Percentiles rank a stretch among this genome's conserved stretches.
Evolutionary conservation across 1,140 invertebrate species (phyloP).

Genomic region (Calliopsis andreniformis): DNA sequence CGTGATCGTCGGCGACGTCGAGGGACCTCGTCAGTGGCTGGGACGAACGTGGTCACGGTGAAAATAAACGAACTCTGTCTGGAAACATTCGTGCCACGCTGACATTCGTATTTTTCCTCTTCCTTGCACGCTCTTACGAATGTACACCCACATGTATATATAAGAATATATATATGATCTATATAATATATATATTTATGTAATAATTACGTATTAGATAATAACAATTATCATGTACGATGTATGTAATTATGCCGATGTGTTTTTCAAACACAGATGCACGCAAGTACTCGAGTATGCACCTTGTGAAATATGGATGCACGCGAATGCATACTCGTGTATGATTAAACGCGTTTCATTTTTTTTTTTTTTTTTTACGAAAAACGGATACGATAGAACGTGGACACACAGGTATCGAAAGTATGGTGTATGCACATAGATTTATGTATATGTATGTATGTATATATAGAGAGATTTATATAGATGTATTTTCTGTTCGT

Average conservation of each 20-base stretch:
- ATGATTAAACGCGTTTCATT: too few relatives aligned
- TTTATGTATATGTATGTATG: background rate
- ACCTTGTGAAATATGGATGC: background rate
- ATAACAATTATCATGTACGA: slow-evolving; percentile 27
- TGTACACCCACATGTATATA: slow-evolving; percentile 40
- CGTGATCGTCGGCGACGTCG: background rate
- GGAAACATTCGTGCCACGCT: background rate
- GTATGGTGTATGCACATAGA: background rate
- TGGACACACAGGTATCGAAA: slow-evolving; percentile 35
- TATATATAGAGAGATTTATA: background rate
- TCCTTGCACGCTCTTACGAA: slow-evolving; percentile 5
- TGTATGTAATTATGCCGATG: slow-evolving; percentile 13
- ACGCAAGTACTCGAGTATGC: background rate
- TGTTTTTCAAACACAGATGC: slow-evolving; percentile 5
- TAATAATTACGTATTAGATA: slow-evolving; percentile 31
- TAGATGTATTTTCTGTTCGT: background rate
- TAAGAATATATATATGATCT: slow-evolving; percentile 35
- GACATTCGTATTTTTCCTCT: background rate
- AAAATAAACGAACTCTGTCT: background rate
- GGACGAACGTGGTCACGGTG: slow-evolving; percentile 10
- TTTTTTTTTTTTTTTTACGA: too few relatives aligned
- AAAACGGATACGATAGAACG: slow-evolving; percentile 25
- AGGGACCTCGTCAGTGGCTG: background rate
- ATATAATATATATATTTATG: slow-evolving; percentile 15
- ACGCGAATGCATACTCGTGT: background rate